Percentiles rank a stretch among this genome's conserved stretches.
These are phyloP conservation scores for Scaptomyza tumidula DNA, from an alignment of 2,888 invertebrate genomes.

Conservation along the genomic window DNA sequence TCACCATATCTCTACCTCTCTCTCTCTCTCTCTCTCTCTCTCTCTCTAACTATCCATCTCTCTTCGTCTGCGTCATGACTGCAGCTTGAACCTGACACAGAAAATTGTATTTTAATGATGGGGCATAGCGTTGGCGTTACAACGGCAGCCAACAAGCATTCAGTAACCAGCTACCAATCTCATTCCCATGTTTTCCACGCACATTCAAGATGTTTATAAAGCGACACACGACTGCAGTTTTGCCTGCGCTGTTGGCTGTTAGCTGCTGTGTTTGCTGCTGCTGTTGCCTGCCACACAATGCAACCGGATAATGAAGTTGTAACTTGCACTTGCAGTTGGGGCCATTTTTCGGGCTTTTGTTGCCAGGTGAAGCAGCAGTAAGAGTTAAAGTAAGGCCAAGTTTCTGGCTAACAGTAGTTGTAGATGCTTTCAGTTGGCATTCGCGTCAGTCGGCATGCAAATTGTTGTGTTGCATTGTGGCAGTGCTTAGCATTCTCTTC, in stretches of 20 bases:
- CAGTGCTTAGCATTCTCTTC: conserved; percentile 41
- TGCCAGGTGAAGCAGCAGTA: conserved; percentile 16
- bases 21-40: conserved; percentile 1
- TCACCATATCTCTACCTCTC: conserved; percentile 20
- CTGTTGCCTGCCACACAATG: conserved; percentile 23
- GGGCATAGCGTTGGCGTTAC: conserved; percentile 53
- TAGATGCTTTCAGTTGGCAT: conserved; percentile 31
- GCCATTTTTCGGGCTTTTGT: conserved; percentile 52
- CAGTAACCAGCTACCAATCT: neutral
- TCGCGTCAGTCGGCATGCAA: conserved; percentile 56
- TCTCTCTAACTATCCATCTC: neutral
- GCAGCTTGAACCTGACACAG: conserved; percentile 80
- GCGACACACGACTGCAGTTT: conserved; percentile 68
- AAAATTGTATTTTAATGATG: conserved; percentile 80
- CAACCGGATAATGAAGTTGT: conserved; percentile 70
- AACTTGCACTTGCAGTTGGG: conserved; percentile 42
- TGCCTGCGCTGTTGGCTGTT: conserved; percentile 10
- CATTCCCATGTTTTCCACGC: neutral
- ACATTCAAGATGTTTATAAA: conserved; percentile 76
- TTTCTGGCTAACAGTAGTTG: conserved; percentile 12
- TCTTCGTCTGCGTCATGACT: conserved; percentile 41
- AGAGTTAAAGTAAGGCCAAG: conserved; percentile 17
- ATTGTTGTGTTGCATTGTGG: conserved; percentile 54
- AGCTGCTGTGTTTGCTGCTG: conserved; percentile 15
- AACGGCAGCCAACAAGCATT: conserved; percentile 16